Evolutionary conservation across 2,113 vertebrate species (phyloP).

Genomic region (Rhinolophus sinicus): DNA sequence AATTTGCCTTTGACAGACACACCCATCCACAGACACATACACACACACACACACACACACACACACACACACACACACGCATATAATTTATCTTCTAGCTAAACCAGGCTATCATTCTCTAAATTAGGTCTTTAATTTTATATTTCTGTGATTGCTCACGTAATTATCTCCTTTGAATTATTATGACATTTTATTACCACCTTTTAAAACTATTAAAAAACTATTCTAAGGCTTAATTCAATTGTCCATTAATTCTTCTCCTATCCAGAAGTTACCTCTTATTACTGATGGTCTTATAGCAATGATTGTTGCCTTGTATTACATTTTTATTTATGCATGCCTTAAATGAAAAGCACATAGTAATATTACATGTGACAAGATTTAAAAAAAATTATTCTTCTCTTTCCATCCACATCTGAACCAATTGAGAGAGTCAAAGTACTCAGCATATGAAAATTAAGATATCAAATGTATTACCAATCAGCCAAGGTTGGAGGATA

Average conservation of each 20-base stretch:
- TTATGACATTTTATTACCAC: neutral
- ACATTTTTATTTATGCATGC: neutral
- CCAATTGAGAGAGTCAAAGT: neutral
- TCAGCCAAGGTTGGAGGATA: neutral
- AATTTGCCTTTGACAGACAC: neutral
- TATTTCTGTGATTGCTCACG: neutral
- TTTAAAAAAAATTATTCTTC: neutral
- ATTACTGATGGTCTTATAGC: neutral
- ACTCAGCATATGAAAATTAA: neutral
- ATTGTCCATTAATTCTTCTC: neutral
- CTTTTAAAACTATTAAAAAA: neutral
- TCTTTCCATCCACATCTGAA: neutral
- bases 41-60: neutral
- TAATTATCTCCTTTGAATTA: neutral
- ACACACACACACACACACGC: neutral
- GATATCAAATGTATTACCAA: neutral
- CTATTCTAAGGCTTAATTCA: neutral
- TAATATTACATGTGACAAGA: neutral
- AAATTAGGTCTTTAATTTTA: neutral
- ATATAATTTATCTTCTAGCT: neutral
- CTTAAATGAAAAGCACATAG: neutral
- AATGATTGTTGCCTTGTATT: neutral
- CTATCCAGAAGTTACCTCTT: neutral
- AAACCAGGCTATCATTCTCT: neutral
- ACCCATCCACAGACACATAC: neutral